Conservation (phyloP, 2,888 invertebrate genomes). For the Tryphoninae sp. region DNA sequence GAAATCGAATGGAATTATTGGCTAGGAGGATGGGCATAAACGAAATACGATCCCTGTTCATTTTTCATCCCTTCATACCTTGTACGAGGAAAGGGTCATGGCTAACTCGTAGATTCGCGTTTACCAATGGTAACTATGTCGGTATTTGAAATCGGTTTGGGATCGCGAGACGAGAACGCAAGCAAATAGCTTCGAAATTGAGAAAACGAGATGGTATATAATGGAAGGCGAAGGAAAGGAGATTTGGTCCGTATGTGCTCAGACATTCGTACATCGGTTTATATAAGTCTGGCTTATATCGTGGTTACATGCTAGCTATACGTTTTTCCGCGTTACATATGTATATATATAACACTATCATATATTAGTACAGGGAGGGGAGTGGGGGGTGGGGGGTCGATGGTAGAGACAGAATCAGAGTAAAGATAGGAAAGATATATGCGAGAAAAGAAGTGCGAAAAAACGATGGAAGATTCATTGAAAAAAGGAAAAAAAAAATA, state of each 20-base stretch:
- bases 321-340: not conserved
- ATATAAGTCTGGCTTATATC: not conserved
- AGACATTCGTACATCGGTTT: not conserved
- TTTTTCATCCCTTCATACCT: not conserved
- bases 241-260: constrained; percentile 7
- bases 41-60: not conserved
- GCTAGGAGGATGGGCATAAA: not conserved
- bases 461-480: constrained; percentile 30
- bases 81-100: not conserved
- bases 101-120: not conserved
- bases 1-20: not conserved
- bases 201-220: constrained; percentile 14
- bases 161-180: constrained; percentile 15
- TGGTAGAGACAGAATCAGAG: constrained; percentile 33
- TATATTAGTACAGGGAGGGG: constrained; percentile 15
- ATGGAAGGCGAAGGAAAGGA: constrained; percentile 1
- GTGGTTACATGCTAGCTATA: not conserved
- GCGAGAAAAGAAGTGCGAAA: not conserved
- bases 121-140: constrained; percentile 40
- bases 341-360: constrained; percentile 8
- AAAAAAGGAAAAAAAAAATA: constrained; percentile 15
- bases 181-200: constrained; percentile 27
- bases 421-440: constrained; percentile 11
- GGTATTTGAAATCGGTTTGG: constrained; percentile 32
- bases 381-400: not conserved